Percentiles rank a stretch among this genome's conserved stretches.
Evolutionary conservation across 2,888 invertebrate genomes (phyloP).

Genomic region (Callyntrura guangdongensis): DNA sequence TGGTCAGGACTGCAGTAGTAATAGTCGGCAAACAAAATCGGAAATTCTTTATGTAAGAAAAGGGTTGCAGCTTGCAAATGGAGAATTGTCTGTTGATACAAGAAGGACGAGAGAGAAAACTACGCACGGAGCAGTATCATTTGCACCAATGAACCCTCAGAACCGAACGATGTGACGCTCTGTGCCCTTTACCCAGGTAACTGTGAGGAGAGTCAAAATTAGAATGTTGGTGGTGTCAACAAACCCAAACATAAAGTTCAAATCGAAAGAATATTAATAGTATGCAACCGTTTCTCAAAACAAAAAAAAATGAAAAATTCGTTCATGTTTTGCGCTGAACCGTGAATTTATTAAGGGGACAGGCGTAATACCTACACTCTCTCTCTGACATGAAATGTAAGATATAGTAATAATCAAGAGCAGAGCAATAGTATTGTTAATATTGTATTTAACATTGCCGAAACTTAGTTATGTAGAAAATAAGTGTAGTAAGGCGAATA

Average conservation of each 20-base stretch:
- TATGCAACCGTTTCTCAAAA: constrained; percentile 26
- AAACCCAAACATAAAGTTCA: constrained; percentile 23
- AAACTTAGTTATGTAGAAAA: constrained; percentile 8
- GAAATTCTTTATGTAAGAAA: no score
- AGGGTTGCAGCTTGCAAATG: no score
- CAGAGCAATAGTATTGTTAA: constrained; percentile 34
- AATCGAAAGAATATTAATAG: constrained; percentile 34
- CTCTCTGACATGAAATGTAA: constrained; percentile 35
- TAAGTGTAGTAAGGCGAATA: constrained; percentile 27
- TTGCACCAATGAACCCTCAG: no score
- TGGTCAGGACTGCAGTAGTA: no score
- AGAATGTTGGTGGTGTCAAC: neutral
- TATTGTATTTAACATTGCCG: constrained; percentile 7
- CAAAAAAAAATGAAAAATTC: constrained; percentile 31
- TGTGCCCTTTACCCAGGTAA: neutral
- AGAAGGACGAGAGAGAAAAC: neutral
- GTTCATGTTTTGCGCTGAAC: constrained; percentile 14
- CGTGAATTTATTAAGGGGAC: constrained; percentile 34
- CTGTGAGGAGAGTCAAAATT: neutral
- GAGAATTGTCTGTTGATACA: no score
- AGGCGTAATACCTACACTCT: neutral
- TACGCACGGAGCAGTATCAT: neutral
- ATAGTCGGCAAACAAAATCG: no score
- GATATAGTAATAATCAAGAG: constrained; percentile 41
- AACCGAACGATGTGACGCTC: no score